Percentiles rank a stretch among this genome's conserved stretches.
These are phyloP conservation scores for Hydrozoanthus gracilis DNA, from an alignment of 92 coral and sea anemone species.

Conservation along the genomic window DNA sequence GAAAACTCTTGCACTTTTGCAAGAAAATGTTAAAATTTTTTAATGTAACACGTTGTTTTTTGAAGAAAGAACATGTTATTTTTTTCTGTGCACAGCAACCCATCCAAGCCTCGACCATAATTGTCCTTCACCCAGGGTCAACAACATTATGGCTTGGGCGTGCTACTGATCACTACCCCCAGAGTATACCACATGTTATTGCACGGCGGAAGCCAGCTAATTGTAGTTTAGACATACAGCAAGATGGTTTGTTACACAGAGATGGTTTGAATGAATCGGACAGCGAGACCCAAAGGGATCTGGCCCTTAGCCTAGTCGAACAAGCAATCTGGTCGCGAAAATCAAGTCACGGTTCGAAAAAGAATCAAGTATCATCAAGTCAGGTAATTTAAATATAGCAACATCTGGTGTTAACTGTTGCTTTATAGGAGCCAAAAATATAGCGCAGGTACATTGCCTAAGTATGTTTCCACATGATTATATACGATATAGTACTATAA, in stretches of 20 bases:
- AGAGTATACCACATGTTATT: conserved; percentile 95
- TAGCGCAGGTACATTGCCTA: too few relatives aligned
- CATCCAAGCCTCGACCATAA: conserved; percentile 90
- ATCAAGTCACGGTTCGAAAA: conserved; percentile 71
- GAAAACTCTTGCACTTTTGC: too few relatives aligned
- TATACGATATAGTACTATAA: too few relatives aligned
- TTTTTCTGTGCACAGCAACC: conserved; percentile 59
- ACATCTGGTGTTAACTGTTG: neutral
- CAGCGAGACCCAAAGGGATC: conserved; percentile 92
- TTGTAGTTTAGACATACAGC: conserved; percentile 51
- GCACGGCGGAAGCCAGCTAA: conserved; percentile 82
- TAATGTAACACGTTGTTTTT: neutral
- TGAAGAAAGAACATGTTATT: neutral
- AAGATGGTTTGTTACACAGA: conserved; percentile 73
- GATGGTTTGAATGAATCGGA: conserved; percentile 91
- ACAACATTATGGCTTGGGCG: conserved; percentile 96
- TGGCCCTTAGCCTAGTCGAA: conserved; percentile 96
- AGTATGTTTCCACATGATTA: too few relatives aligned
- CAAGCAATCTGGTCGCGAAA: conserved; percentile 98
- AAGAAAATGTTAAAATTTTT: too few relatives aligned
- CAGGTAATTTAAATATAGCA: conserved; percentile 43
- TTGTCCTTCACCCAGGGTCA: conserved; percentile 98
- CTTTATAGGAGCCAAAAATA: too few relatives aligned
- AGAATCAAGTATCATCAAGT: conserved; percentile 61
- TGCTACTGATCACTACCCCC: conserved; percentile 96